Evolutionary conservation across 1,140 invertebrate species (phyloP).

Genomic region (Hycleus cichorii): DNA sequence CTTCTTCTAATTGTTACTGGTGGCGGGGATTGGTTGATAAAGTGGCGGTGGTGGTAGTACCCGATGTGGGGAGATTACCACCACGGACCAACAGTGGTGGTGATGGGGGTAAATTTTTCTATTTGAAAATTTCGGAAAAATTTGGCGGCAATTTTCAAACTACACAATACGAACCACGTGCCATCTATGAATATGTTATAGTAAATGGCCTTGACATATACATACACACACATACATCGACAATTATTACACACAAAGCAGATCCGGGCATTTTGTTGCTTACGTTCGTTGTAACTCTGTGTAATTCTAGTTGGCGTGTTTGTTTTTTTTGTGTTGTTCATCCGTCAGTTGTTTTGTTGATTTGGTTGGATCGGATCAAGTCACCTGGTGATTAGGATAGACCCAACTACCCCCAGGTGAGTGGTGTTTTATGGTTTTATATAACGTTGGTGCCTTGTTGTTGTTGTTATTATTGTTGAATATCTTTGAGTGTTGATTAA

Average conservation of each 20-base stretch:
- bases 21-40: too few species aligned
- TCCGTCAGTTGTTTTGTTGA: constrained; percentile 17
- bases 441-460: neutral
- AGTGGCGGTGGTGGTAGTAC: too few species aligned
- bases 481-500: neutral
- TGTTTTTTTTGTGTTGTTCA: constrained; percentile 20
- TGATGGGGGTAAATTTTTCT: too few species aligned
- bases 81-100: too few species aligned
- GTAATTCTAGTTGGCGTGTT: neutral
- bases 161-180: constrained; percentile 13
- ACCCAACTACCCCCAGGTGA: neutral
- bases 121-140: neutral
- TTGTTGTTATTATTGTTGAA: neutral
- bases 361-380: constrained; percentile 7
- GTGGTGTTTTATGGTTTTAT: neutral
- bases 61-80: too few species aligned
- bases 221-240: neutral
- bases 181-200: constrained; percentile 27
- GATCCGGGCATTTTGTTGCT: constrained; percentile 24
- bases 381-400: neutral
- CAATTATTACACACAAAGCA: constrained; percentile 10
- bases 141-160: constrained; percentile 12
- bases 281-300: constrained; percentile 18
- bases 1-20: too few species aligned
- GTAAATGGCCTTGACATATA: constrained; percentile 28